Percentiles rank a stretch among this genome's conserved stretches.
Conservation (phyloP, 2,113 vertebrate species). For the Bostrychus sinensis region DNA sequence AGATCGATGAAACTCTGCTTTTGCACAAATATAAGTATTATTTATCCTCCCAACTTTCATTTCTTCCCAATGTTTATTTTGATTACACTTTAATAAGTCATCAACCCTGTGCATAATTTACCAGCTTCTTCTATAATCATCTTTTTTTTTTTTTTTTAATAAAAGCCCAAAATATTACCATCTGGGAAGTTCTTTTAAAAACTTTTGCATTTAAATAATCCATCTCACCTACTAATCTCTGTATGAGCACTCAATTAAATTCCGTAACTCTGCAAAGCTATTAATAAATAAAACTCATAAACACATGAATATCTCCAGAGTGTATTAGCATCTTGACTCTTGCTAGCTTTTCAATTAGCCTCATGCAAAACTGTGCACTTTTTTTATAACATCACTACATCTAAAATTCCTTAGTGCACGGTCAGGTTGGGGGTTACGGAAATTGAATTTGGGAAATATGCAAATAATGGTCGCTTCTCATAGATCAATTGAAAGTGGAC, state of each 20-base stretch:
- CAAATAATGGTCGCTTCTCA: not conserved
- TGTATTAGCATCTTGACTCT: conserved; percentile 43
- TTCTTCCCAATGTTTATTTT: conserved; percentile 19
- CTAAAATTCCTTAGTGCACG: not conserved
- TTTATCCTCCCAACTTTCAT: conserved; percentile 9
- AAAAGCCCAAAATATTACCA: conserved; percentile 18
- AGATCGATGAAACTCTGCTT: not conserved
- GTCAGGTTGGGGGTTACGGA: too few species aligned
- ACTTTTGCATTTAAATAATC: conserved; percentile 33
- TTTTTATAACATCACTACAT: not conserved
- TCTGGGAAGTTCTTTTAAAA: conserved; percentile 17
- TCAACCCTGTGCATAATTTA: conserved; percentile 26
- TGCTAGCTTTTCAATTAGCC: conserved; percentile 29
- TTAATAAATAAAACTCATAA: conserved; percentile 38
- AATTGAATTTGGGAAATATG: conserved; percentile 9
- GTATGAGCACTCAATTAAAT: conserved; percentile 19
- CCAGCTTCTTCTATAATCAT: conserved; percentile 17
- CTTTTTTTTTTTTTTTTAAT: conserved; percentile 29
- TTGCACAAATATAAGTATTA: not conserved
- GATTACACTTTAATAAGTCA: conserved; percentile 22
- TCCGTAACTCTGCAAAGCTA: not conserved
- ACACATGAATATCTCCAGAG: conserved; percentile 37
- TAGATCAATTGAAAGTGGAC: conserved; percentile 28
- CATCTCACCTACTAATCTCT: conserved; percentile 17
- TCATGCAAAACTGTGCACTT: not conserved